Conservation (phyloP, 2,888 invertebrate species). For the Cordilura impudica region DNA sequence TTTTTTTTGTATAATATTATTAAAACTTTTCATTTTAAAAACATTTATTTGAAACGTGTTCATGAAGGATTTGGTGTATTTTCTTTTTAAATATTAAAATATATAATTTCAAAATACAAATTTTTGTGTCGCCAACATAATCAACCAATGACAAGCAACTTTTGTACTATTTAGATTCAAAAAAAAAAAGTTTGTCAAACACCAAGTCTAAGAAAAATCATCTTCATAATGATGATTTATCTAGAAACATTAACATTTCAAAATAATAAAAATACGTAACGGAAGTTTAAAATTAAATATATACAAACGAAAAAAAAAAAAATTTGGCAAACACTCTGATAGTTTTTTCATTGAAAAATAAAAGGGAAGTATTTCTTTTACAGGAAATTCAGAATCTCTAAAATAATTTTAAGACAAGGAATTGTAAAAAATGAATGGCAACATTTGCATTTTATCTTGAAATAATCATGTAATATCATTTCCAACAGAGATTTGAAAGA, state of each 20-base stretch:
- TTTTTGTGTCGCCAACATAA: constrained; percentile 16
- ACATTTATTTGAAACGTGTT: no score
- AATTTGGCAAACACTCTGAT: constrained; percentile 39
- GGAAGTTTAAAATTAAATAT: constrained; percentile 30
- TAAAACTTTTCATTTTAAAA: no score
- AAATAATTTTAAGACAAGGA: neutral
- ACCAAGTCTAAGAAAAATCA: constrained; percentile 14
- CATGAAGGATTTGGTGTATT: no score
- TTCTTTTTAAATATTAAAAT: constrained; percentile 16
- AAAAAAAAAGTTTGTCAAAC: constrained; percentile 50
- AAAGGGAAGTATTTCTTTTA: neutral
- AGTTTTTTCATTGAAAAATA: constrained; percentile 41
- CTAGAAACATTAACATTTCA: neutral
- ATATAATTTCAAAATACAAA: neutral
- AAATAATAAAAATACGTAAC: constrained; percentile 20
- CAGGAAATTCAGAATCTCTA: constrained; percentile 39
- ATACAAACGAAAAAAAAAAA: constrained; percentile 11
- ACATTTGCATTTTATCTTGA: constrained; percentile 15
- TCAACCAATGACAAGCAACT: constrained; percentile 57
- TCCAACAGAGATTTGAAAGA: neutral
- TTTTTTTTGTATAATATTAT: no score
- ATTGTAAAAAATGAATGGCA: neutral
- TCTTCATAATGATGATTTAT: constrained; percentile 37
- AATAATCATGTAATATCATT: neutral
- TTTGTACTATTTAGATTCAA: constrained; percentile 63